Conservation (phyloP, 2,888 invertebrate species). For the Parascotia fuliginaria region DNA sequence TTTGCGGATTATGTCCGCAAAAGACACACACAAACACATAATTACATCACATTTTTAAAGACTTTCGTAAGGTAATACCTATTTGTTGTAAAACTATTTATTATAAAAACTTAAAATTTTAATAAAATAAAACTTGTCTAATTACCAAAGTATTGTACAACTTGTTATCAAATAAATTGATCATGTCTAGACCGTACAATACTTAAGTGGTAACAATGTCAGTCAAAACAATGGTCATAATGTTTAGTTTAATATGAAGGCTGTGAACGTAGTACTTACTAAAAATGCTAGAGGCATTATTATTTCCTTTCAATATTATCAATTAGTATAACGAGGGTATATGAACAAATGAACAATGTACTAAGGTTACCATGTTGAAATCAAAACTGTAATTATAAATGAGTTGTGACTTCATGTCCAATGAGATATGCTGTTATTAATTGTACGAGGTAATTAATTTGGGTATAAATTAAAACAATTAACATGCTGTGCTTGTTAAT, state of each 20-base stretch:
- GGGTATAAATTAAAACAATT: constrained; percentile 21
- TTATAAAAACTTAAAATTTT: no score
- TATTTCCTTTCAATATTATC: constrained; percentile 47
- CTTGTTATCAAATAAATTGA: not conserved
- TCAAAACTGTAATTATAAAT: constrained; percentile 45
- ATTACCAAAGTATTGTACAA: not conserved
- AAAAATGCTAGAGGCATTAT: constrained; percentile 41
- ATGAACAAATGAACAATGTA: constrained; percentile 40
- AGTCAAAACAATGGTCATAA: not conserved
- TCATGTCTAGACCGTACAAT: not conserved
- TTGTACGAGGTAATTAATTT: constrained; percentile 35
- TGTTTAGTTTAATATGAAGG: constrained; percentile 24
- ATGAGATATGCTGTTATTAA: constrained; percentile 34
- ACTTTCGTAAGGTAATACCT: no score
- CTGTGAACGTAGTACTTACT: constrained; percentile 8
- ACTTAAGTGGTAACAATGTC: not conserved
- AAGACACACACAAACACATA: no score
- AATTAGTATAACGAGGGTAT: constrained; percentile 50
- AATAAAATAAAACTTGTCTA: constrained; percentile 1
- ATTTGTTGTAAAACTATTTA: no score
- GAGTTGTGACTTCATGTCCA: constrained; percentile 39
- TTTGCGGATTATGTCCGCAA: no score
- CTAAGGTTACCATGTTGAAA: constrained; percentile 40
- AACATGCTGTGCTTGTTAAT: not conserved
- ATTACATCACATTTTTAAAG: no score